Evolutionary conservation across 2,888 invertebrate species (phyloP).

Genomic region (Rhopalosiphum nymphaeae): DNA sequence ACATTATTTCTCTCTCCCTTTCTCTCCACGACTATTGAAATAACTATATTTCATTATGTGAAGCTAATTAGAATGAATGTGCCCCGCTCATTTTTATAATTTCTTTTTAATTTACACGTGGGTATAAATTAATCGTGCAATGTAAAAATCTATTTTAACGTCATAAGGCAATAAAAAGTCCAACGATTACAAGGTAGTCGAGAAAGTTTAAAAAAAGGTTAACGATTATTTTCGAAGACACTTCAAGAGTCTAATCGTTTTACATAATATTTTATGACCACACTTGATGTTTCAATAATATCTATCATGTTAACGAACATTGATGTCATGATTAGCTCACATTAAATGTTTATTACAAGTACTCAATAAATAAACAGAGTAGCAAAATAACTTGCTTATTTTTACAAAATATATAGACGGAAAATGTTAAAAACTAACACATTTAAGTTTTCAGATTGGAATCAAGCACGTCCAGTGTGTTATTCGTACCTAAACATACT

Average conservation of each 20-base stretch:
- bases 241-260: not conserved
- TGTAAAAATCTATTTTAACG: not conserved
- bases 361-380: not conserved
- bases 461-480: not conserved
- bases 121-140: not conserved
- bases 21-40: not conserved
- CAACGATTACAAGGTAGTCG: not conserved
- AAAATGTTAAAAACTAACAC: not conserved
- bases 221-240: not conserved
- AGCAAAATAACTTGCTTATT: not conserved
- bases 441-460: not conserved
- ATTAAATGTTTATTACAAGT: not conserved
- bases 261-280: not conserved
- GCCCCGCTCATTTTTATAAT: not conserved
- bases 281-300: not conserved
- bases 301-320: not conserved
- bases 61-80: not conserved
- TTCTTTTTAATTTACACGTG: conserved; percentile 13
- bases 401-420: no score
- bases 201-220: not conserved
- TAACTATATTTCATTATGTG: not conserved
- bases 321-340: not conserved
- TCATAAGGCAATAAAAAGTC: not conserved
- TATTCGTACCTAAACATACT: not conserved
- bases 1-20: not conserved